These are phyloP conservation scores for Cephalopholis sonnerati DNA, from an alignment of 2,113 vertebrate species.

Conservation along the genomic window DNA sequence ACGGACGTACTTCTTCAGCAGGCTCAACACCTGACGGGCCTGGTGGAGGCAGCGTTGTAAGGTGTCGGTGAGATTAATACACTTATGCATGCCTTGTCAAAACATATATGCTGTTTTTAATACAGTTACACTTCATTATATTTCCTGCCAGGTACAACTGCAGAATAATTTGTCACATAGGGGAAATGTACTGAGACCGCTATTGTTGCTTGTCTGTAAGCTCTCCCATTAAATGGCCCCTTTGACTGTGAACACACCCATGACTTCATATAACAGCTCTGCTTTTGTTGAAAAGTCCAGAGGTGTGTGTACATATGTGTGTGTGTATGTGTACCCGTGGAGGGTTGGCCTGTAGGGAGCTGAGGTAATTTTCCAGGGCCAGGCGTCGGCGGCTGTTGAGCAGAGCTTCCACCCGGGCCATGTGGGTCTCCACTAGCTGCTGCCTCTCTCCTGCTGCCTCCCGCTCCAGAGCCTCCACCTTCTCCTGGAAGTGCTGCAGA, in stretches of 20 bases:
- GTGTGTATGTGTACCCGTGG: conserved; percentile 85
- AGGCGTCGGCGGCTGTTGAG: conserved; percentile 93
- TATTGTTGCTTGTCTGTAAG: background rate
- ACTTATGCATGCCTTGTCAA: background rate
- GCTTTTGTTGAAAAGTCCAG: background rate
- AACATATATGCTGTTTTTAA: background rate
- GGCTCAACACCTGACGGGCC: conserved; percentile 93
- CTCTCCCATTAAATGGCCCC: background rate
- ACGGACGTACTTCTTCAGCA: conserved; percentile 92
- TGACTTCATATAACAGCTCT: background rate
- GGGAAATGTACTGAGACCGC: background rate
- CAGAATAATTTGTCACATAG: too few species aligned
- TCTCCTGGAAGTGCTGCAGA: conserved; percentile 94
- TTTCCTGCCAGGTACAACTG: background rate
- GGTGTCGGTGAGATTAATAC: background rate
- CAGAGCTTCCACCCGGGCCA: conserved; percentile 96
- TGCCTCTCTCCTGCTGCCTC: conserved; percentile 96
- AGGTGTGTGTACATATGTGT: background rate
- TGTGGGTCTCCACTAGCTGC: conserved; percentile 97
- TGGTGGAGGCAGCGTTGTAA: conserved; percentile 60
- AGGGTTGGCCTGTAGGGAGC: conserved; percentile 90
- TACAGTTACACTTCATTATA: background rate
- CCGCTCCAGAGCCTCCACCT: conserved; percentile 95
- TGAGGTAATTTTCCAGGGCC: conserved; percentile 95
- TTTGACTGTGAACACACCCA: background rate